Base-by-base conservation (phyloP, 2,797 vertebrate species). In the Coracias cyanogaster region DNA sequence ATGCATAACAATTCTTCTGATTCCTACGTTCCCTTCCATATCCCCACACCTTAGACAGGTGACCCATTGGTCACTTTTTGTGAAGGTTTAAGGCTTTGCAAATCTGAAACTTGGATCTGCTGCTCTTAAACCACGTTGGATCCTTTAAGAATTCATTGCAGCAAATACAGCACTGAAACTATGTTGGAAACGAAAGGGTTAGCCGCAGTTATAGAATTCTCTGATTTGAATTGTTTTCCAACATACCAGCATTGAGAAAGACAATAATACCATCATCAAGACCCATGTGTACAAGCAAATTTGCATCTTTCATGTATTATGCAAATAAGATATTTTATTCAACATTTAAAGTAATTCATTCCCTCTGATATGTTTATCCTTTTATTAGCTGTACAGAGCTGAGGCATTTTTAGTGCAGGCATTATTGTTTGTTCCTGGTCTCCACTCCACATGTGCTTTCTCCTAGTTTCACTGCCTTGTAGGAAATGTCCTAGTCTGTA, bases 271-370 rank as follows among this genome's bases (percentile, higher is more conserved):
- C 28, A 22, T 69, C 11, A 76, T 28, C 20, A 31, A 93, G 33
- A 60, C 29, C n/a, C n/a, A 78, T 22, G 28, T 45, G 35, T 83
- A 55, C 21, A 41, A 78, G 14, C 6, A 9, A 0, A 0, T 74
- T 90, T 61, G 31, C 19, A 65, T 83, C 19, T 92, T 93, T 83
- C 24, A 61, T n/a, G 10, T 43, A 72, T 86, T 83, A 93, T 90
- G 72, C 22, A 95, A 90, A 94, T 41, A 51, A 33, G 20, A 48
- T 79, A 81, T 89, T 74, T 93, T 95, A 89, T 92, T 89, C 93
- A 92, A 94, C n/a, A 54, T 74, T 93, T 89, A 29, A 91, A 65
- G 19, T 51, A 91, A 86, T 70, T 62, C 22, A 70, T 88, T 95
- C n/a, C 3, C 4, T 81, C 43, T 64, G 28, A 66, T 57, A 83